phyloP scores from a whole-genome alignment of 2,113 vertebrate species.

The Trematomus loennbergii region DNA sequence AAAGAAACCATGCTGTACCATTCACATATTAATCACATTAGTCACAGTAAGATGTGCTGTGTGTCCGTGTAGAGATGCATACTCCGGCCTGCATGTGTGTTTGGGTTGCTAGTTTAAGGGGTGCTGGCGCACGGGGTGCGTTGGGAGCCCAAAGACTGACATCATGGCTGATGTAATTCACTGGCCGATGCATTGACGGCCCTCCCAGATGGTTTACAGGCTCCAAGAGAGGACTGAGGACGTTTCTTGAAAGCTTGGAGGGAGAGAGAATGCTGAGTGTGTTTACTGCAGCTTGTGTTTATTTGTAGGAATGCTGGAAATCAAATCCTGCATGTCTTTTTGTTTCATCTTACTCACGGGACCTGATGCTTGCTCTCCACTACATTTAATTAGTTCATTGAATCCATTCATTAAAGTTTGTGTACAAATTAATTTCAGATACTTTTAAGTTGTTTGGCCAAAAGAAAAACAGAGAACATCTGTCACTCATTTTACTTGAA shows the following conservation, averaged over 20 bases:
- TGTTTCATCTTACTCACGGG: background rate
- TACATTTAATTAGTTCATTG: background rate
- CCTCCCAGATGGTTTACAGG: slow-evolving; percentile 62
- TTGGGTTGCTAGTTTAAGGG: slow-evolving; percentile 29
- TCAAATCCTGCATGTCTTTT: background rate
- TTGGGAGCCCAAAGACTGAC: slow-evolving; percentile 62
- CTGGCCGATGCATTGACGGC: slow-evolving; percentile 34
- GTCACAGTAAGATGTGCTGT: background rate
- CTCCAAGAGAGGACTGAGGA: slow-evolving; percentile 42
- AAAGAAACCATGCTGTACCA: background rate
- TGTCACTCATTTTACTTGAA: background rate
- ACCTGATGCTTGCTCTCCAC: slow-evolving; percentile 6
- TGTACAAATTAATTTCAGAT: background rate
- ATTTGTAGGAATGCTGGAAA: slow-evolving; percentile 2
- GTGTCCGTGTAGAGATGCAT: background rate
- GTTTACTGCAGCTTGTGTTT: slow-evolving; percentile 17
- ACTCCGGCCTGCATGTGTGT: slow-evolving; percentile 15
- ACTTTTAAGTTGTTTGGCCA: background rate
- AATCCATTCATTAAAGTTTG: background rate
- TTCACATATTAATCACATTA: background rate
- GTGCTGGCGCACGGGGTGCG: slow-evolving; percentile 29
- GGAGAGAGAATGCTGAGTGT: slow-evolving; percentile 39
- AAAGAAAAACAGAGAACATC: background rate
- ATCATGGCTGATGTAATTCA: slow-evolving; percentile 74
- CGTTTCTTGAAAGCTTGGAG: slow-evolving; percentile 10